Evolutionary conservation across 2,797 vertebrate genomes (phyloP).

Genomic region (Pseudochirops cupreus): DNA sequence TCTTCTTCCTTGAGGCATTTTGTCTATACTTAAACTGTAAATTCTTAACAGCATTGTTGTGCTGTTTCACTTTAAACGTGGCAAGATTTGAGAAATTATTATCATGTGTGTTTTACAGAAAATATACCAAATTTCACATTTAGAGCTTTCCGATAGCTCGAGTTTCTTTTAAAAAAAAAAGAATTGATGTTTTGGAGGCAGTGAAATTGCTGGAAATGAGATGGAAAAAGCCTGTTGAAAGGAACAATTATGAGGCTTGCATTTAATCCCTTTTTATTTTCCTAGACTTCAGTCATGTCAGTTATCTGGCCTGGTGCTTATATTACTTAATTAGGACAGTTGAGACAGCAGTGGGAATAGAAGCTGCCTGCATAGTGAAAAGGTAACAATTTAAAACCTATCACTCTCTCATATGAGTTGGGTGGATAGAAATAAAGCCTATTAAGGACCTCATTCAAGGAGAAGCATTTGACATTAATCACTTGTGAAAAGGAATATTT

Average conservation of each 20-base stretch:
- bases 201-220: constrained; percentile 31
- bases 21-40: background rate
- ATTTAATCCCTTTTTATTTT: constrained; percentile 71
- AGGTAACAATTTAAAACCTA: constrained; percentile 66
- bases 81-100: constrained; percentile 19
- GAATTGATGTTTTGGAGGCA: constrained; percentile 37
- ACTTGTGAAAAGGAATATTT: constrained; percentile 72
- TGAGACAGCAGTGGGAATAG: constrained; percentile 42
- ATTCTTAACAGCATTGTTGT: constrained; percentile 7
- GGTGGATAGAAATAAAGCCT: constrained; percentile 63
- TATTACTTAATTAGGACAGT: constrained; percentile 64
- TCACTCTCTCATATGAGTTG: constrained; percentile 46
- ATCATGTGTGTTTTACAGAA: constrained; percentile 27
- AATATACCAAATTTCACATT: background rate
- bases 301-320: constrained; percentile 59
- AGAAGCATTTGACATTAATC: constrained; percentile 78
- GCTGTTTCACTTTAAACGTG: constrained; percentile 35
- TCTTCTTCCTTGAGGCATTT: background rate
- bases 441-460: constrained; percentile 65
- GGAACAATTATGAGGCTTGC: constrained; percentile 60
- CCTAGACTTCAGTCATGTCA: constrained; percentile 51
- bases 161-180: background rate
- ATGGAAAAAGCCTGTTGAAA: constrained; percentile 58
- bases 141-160: constrained; percentile 38
- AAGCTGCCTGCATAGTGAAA: constrained; percentile 68